Base-by-base conservation (phyloP, 1,140 invertebrate genomes). In the Magallana gigas region DNA sequence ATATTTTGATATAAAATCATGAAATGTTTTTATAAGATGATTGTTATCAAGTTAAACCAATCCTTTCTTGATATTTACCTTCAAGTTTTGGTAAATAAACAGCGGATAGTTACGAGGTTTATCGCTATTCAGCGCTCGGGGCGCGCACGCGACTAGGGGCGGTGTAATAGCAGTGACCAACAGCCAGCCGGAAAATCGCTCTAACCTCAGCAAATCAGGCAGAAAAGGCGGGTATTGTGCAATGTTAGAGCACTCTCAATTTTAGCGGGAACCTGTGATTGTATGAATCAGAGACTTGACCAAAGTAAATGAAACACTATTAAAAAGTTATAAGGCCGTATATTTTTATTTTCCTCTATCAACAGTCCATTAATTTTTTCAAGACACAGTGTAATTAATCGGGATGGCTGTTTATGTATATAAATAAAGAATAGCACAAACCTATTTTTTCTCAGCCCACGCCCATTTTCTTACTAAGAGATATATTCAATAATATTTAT, bases 181-280 rank as follows among this genome's bases (percentile, higher is more conserved):
- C 68, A 76, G 12, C 36, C 68, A 29, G 18, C 68, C 68, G 23
- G 23, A 76, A 76, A 76, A 76, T 76, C 68, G 23, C 68, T 76
- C 68, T 76, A 76, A 23, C 23, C 12, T 29, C 14, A 76, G 68
- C 18, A 29, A 76, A 76, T 76, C 23, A 76, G 36, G 68, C 68
- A 76, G 68, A 76, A 76, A 71, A 76, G 36, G 9, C 68, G 68
- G 68, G 68, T 76, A 76, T 76, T 76, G 68, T 76, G 68, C 23
- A 76, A 76, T 76, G 68, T 76, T 76, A 76, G 9, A 71, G n/a
- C 5, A 12, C 23, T 36, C 68, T 11, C 12, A 48, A 29, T 76
- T 76, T 76, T 76, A 76, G 68, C 68, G 68, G 68, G 68, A 76
- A 76, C 23, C 6, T 76, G n/a, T 23, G 23, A n/a, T 8, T 23